phyloP scores from a whole-genome alignment of 2,797 vertebrate genomes.

The Periophthalmus magnuspinnatus region DNA sequence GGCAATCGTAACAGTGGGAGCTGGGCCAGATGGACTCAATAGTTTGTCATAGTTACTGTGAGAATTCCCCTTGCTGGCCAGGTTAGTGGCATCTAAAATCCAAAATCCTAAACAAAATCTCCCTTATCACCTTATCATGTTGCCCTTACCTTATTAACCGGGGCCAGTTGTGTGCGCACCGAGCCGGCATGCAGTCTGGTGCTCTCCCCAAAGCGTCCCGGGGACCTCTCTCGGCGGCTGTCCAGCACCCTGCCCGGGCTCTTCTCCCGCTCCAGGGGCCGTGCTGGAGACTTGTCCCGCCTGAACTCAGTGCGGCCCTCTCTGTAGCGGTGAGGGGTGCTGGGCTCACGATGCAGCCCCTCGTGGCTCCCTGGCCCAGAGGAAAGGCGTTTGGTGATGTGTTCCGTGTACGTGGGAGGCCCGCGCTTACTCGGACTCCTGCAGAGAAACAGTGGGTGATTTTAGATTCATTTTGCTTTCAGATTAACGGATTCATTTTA shows the following conservation, averaged over 20 bases:
- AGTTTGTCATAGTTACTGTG: too few species aligned
- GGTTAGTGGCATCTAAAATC: too few species aligned
- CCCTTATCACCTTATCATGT: too few species aligned
- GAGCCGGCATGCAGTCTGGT: slow-evolving; percentile 86
- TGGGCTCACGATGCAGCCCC: slow-evolving; percentile 91
- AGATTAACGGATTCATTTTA: too few species aligned
- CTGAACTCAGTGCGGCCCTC: slow-evolving; percentile 95
- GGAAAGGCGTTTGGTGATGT: slow-evolving; percentile 94
- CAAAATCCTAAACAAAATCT: too few species aligned
- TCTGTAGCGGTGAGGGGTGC: slow-evolving; percentile 94
- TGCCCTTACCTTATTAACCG: slow-evolving; percentile 91
- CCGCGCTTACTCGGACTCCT: slow-evolving; percentile 96
- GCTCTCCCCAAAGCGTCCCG: slow-evolving; percentile 92
- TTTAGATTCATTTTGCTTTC: neutral
- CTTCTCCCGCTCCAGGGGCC: slow-evolving; percentile 94
- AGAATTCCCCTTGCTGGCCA: too few species aligned
- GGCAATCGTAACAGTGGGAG: too few species aligned
- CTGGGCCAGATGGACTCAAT: too few species aligned
- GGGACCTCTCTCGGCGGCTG: slow-evolving; percentile 92
- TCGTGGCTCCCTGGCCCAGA: slow-evolving; percentile 88
- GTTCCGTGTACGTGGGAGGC: slow-evolving; percentile 96
- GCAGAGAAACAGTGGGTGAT: slow-evolving; percentile 9
- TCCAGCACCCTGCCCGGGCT: slow-evolving; percentile 90
- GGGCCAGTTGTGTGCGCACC: slow-evolving; percentile 90
- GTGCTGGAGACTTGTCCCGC: slow-evolving; percentile 94